Evolutionary conservation across 2,113 vertebrate species (phyloP).

Genomic region (Rissa tridactyla): DNA sequence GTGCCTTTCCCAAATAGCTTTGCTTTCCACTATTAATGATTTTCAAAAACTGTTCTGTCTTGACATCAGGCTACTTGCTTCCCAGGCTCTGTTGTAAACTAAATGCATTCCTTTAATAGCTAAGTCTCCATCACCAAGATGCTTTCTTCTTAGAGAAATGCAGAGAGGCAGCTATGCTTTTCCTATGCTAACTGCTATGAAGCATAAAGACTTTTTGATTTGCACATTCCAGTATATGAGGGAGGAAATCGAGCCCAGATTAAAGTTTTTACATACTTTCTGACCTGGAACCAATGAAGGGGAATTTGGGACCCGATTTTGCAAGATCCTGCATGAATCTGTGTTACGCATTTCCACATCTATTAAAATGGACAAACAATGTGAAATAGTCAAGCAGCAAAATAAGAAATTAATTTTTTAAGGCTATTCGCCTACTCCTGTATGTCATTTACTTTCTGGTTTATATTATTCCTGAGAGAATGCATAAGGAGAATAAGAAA

Average conservation of each 20-base stretch:
- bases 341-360: not conserved
- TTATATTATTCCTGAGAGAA: not conserved
- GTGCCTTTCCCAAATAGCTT: not conserved
- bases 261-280: not conserved
- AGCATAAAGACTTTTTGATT: not conserved
- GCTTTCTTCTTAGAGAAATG: not conserved
- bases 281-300: not conserved
- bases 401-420: not conserved
- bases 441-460: not conserved
- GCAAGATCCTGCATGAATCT: not conserved
- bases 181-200: not conserved
- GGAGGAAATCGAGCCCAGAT: not conserved
- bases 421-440: not conserved
- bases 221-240: not conserved
- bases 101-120: not conserved
- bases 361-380: not conserved
- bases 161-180: not conserved
- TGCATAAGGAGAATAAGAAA: not conserved
- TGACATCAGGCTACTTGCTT: not conserved
- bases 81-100: conserved; percentile 2
- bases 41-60: not conserved
- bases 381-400: not conserved
- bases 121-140: not conserved
- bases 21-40: not conserved
- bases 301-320: not conserved